These are phyloP conservation scores for Podilymbus podiceps DNA, from an alignment of 2,113 vertebrate species.

Conservation along the genomic window DNA sequence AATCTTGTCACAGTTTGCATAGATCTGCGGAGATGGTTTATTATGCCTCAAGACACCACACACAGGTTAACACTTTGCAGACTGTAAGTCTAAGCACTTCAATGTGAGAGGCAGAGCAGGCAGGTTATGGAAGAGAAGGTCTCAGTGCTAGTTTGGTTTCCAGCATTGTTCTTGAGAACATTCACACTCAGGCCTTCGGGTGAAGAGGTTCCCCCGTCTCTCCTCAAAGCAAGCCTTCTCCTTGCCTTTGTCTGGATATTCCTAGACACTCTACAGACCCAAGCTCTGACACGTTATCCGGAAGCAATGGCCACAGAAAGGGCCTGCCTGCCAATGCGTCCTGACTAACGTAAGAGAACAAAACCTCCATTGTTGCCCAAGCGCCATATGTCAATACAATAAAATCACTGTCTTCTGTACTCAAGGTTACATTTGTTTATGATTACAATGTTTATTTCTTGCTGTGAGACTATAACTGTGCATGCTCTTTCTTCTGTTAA, in stretches of 20 bases:
- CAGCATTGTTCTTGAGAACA: background rate
- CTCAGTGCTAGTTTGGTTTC: background rate
- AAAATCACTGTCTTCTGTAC: slow-evolving; percentile 44
- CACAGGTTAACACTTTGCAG: background rate
- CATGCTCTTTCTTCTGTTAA: background rate
- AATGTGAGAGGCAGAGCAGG: background rate
- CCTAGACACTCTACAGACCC: background rate
- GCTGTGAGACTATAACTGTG: background rate
- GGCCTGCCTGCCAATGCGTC: background rate
- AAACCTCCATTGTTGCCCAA: background rate
- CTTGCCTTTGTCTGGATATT: background rate
- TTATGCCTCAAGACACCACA: background rate
- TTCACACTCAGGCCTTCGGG: background rate
- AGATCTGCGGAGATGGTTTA: background rate
- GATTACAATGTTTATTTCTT: slow-evolving; percentile 44
- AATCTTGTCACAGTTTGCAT: background rate
- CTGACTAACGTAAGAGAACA: background rate
- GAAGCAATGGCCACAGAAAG: background rate
- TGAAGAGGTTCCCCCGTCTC: background rate
- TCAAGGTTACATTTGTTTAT: slow-evolving; percentile 46
- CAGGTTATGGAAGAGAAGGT: background rate
- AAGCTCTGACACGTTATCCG: background rate
- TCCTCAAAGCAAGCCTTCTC: background rate
- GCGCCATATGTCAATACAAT: background rate
- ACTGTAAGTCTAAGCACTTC: background rate